Evolutionary conservation across 1,140 invertebrate species (phyloP).

Genomic region (Aphidius ervi): DNA sequence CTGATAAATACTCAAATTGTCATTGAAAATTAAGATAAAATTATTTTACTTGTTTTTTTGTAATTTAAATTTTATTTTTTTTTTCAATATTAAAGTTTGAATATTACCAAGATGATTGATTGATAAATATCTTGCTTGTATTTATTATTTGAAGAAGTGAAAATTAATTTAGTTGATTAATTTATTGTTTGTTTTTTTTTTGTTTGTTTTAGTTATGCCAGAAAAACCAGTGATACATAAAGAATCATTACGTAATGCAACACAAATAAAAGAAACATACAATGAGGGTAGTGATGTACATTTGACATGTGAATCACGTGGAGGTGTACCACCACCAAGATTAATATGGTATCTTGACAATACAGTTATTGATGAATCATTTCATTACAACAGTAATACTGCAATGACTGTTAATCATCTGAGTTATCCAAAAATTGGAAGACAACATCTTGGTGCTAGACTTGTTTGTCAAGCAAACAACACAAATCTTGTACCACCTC

Average conservation of each 20-base stretch:
- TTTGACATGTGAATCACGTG: constrained; percentile 57
- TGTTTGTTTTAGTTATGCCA: constrained; percentile 42
- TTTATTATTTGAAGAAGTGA: no score
- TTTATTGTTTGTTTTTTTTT: neutral
- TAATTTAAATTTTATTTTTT: no score
- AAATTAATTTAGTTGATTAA: no score
- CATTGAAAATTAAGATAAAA: no score
- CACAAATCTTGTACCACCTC: constrained; percentile 73
- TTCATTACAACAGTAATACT: constrained; percentile 60
- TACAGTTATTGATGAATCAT: constrained; percentile 76
- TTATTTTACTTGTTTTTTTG: no score
- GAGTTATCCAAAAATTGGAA: constrained; percentile 67
- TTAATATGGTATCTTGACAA: constrained; percentile 84
- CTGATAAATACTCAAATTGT: no score
- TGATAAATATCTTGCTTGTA: no score
- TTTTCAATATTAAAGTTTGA: no score
- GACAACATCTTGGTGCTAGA: constrained; percentile 72
- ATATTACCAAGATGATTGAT: no score
- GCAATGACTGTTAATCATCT: constrained; percentile 73
- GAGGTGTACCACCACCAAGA: constrained; percentile 70
- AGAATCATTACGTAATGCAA: constrained; percentile 40
- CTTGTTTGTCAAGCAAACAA: constrained; percentile 82
- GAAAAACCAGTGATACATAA: constrained; percentile 57
- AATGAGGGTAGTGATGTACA: constrained; percentile 58
- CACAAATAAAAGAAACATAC: constrained; percentile 52